Percentiles rank a stretch among this genome's conserved stretches.
Evolutionary conservation across 2,113 vertebrate genomes (phyloP).

Genomic region (Pedetes capensis): DNA sequence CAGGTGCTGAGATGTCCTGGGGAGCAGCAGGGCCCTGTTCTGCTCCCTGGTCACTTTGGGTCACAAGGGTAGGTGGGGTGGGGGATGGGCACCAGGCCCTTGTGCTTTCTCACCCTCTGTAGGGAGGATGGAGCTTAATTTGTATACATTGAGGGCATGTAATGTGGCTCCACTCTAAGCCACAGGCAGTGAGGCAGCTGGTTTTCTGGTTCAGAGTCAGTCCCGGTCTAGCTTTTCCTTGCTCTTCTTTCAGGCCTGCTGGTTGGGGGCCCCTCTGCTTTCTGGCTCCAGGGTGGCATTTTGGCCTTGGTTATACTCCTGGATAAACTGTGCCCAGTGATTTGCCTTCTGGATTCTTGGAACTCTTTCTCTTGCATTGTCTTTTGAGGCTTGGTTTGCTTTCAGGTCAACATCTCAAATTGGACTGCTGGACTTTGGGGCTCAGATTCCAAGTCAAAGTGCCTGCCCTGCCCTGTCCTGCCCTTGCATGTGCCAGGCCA

Average conservation of each 20-base stretch:
- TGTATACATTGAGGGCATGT: background rate
- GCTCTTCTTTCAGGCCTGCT: background rate
- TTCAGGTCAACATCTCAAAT: background rate
- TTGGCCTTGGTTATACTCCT: background rate
- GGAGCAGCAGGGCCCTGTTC: background rate
- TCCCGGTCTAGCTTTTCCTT: background rate
- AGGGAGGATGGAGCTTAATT: background rate
- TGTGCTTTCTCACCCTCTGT: background rate
- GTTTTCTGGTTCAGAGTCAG: background rate
- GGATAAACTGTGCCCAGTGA: background rate
- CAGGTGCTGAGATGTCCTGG: background rate
- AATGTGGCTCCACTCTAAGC: background rate
- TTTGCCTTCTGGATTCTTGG: background rate
- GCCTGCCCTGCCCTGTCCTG: background rate
- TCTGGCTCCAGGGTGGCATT: background rate
- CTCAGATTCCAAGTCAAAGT: background rate
- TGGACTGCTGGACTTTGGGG: background rate
- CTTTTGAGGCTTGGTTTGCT: background rate
- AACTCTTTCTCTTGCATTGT: background rate
- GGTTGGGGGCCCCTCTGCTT: background rate
- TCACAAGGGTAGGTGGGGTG: background rate
- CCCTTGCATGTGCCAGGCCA: background rate
- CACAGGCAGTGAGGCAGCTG: background rate
- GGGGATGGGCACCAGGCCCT: no score
- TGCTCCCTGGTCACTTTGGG: background rate